Conservation (phyloP, 2,888 invertebrate genomes). For the Drosophila recens region DNA sequence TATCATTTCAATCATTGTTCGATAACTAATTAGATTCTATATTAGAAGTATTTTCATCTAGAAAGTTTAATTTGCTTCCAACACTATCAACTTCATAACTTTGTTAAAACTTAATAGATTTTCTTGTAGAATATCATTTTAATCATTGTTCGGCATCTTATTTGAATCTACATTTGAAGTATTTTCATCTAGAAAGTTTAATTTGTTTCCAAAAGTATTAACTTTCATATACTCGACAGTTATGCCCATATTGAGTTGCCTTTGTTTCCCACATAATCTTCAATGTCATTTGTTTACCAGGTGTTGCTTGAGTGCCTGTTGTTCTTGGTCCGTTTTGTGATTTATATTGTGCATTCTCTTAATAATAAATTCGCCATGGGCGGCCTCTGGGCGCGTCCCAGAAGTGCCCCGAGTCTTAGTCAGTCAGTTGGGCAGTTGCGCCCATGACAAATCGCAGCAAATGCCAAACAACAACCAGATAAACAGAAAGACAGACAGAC, state of each 20-base stretch:
- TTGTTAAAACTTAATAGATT: no score
- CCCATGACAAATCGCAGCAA: constrained; percentile 64
- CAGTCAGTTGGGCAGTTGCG: constrained; percentile 32
- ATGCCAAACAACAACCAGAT: constrained; percentile 49
- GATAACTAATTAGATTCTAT: no score
- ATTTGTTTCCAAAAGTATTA: no score
- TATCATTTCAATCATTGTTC: no score
- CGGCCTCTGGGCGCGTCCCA: constrained; percentile 40
- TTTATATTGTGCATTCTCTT: constrained; percentile 58
- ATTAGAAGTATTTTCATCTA: no score
- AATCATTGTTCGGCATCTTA: no score
- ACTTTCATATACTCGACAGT: background rate
- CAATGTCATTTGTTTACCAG: constrained; percentile 40
- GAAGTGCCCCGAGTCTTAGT: constrained; percentile 17
- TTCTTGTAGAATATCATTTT: no score
- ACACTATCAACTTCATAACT: background rate
- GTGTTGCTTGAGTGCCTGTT: constrained; percentile 36
- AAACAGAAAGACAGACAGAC: constrained; percentile 4
- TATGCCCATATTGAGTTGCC: background rate
- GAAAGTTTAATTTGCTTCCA: no score
- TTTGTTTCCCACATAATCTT: constrained; percentile 23
- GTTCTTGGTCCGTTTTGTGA: constrained; percentile 38
- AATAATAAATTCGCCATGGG: constrained; percentile 76
- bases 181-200: no score
- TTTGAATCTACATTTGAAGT: no score